Evolutionary conservation across 2,797 vertebrate genomes (phyloP).

Genomic region (Megaceryle alcyon): DNA sequence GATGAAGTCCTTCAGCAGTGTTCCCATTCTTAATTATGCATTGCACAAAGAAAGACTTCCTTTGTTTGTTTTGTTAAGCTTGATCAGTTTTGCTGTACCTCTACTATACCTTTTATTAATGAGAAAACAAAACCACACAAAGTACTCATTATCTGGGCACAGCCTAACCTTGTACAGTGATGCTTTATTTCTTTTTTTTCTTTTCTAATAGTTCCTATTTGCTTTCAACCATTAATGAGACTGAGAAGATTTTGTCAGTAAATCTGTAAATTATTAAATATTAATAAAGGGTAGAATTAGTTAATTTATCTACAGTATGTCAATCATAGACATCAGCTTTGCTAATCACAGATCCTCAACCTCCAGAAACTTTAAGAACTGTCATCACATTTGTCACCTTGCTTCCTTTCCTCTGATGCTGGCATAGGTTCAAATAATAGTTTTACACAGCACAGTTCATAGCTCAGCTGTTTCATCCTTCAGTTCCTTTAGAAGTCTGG

Average conservation of each 20-base stretch:
- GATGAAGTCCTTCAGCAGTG: neutral
- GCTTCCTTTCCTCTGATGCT: neutral
- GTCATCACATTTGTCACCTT: neutral
- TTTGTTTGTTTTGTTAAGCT: neutral
- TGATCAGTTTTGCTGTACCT: neutral
- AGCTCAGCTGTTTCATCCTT: constrained; percentile 34
- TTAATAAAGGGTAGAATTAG: no score
- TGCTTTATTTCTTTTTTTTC: neutral
- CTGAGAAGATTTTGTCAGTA: neutral
- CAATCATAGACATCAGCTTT: neutral
- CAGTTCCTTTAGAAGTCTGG: constrained; percentile 12
- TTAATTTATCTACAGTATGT: neutral
- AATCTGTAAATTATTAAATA: neutral
- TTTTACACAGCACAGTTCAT: constrained; percentile 12
- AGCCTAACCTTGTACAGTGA: neutral
- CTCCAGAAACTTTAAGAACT: neutral
- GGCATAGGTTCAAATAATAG: neutral
- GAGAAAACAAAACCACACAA: neutral
- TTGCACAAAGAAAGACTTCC: neutral
- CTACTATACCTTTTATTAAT: neutral
- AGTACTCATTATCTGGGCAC: neutral
- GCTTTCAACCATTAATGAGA: neutral
- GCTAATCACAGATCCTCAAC: neutral
- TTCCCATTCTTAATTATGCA: neutral
- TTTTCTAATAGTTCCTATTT: neutral